phyloP scores from a whole-genome alignment of 2,113 vertebrate genomes.

The Catagonus wagneri region DNA sequence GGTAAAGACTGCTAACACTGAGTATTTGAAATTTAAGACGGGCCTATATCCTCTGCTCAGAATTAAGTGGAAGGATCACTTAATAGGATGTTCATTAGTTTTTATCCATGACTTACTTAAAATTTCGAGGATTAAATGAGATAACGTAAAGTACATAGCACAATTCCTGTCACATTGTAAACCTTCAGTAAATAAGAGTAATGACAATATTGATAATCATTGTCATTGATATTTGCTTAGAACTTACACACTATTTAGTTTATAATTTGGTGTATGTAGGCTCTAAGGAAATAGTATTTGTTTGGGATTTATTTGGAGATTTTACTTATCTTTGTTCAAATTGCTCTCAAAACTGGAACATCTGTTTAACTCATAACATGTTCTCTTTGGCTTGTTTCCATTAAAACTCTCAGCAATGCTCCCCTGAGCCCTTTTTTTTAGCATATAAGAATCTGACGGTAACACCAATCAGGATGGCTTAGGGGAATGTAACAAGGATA shows the following conservation, averaged over 20 bases:
- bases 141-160: not conserved
- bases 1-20: not conserved
- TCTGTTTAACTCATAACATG: constrained; percentile 51
- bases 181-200: not conserved
- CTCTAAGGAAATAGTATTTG: not conserved
- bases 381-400: constrained; percentile 45
- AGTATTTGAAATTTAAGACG: not conserved
- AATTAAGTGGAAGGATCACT: not conserved
- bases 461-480: not conserved
- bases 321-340: constrained; percentile 33
- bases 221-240: not conserved
- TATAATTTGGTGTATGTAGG: not conserved
- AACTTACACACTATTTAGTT: not conserved
- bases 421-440: not conserved
- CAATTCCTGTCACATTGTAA: not conserved
- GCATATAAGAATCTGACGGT: not conserved
- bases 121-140: not conserved
- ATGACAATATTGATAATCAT: not conserved
- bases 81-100: not conserved
- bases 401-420: constrained; percentile 32
- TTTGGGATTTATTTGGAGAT: constrained; percentile 8
- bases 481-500: not conserved
- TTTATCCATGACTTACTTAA: not conserved
- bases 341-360: constrained; percentile 52
- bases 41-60: not conserved